phyloP scores from a whole-genome alignment of 2,797 vertebrate genomes.

The Coendou prehensilis region DNA sequence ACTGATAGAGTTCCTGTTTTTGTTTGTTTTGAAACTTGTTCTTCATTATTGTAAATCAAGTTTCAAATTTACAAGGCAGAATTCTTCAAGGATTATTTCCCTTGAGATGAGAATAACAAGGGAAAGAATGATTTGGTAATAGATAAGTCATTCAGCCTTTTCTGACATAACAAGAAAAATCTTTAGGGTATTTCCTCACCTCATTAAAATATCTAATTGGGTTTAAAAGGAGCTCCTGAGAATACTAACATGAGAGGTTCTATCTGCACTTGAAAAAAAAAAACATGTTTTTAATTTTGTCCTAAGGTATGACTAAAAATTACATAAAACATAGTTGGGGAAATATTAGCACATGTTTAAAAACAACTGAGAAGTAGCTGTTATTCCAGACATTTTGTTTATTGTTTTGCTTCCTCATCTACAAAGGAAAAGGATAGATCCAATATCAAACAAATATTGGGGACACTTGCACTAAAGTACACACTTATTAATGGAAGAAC shows the following conservation, averaged over 20 bases:
- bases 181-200: conserved; percentile 61
- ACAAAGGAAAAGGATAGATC: conserved; percentile 20
- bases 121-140: conserved; percentile 60
- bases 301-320: conserved; percentile 67
- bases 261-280: background rate
- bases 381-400: background rate
- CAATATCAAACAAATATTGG: conserved; percentile 44
- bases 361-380: conserved; percentile 7
- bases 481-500: conserved; percentile 44
- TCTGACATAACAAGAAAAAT: conserved; percentile 61
- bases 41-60: conserved; percentile 47
- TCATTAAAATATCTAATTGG: conserved; percentile 54
- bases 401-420: conserved; percentile 27
- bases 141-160: conserved; percentile 61
- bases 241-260: background rate
- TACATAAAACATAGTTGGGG: conserved; percentile 64
- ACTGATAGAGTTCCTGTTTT: conserved; percentile 26
- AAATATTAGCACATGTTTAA: conserved; percentile 2
- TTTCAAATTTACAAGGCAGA: conserved; percentile 54
- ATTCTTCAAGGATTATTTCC: conserved; percentile 66
- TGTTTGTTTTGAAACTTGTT: conserved; percentile 71
- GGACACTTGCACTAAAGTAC: conserved; percentile 1
- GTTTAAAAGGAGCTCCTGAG: background rate
- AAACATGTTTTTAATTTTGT: conserved; percentile 61
- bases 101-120: conserved; percentile 52